These are phyloP conservation scores for Drosophila novamexicana DNA, from an alignment of 1,140 invertebrate species.

Conservation along the genomic window DNA sequence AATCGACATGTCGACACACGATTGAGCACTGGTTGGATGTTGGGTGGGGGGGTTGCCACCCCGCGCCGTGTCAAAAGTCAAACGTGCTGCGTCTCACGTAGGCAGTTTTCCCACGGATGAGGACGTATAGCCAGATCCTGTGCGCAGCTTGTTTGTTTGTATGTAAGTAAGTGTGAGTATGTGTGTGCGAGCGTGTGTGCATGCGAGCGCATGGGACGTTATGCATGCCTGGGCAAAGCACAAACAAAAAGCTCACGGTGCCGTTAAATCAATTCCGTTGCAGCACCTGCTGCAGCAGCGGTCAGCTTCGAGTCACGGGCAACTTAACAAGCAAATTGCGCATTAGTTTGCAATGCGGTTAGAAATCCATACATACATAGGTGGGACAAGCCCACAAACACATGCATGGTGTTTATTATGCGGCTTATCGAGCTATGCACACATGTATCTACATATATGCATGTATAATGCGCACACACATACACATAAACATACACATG, in stretches of 20 bases:
- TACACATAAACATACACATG: constrained; percentile 4
- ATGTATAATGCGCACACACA: constrained; percentile 10
- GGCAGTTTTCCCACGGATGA: constrained; percentile 27
- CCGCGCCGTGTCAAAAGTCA: background rate
- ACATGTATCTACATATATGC: background rate
- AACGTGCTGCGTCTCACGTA: constrained; percentile 58
- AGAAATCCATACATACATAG: background rate
- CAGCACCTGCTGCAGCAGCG: constrained; percentile 36
- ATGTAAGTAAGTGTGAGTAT: background rate
- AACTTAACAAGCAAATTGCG: constrained; percentile 43
- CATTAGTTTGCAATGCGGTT: constrained; percentile 43
- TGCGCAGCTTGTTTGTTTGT: background rate
- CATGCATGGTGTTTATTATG: constrained; percentile 18
- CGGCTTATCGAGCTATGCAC: constrained; percentile 27
- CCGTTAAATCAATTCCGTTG: constrained; percentile 16
- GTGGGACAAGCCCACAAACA: constrained; percentile 21
- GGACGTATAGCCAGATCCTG: constrained; percentile 34
- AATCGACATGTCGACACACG: constrained; percentile 15
- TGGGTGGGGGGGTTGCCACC: background rate
- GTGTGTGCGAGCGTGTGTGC: background rate
- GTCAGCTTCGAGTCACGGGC: constrained; percentile 33
- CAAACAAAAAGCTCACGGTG: constrained; percentile 2
- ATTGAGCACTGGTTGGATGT: background rate
- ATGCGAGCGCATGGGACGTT: background rate
- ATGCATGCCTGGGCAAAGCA: constrained; percentile 13